These are phyloP conservation scores for Athrips mouffetella DNA, from an alignment of 2,888 invertebrate species.

Conservation along the genomic window DNA sequence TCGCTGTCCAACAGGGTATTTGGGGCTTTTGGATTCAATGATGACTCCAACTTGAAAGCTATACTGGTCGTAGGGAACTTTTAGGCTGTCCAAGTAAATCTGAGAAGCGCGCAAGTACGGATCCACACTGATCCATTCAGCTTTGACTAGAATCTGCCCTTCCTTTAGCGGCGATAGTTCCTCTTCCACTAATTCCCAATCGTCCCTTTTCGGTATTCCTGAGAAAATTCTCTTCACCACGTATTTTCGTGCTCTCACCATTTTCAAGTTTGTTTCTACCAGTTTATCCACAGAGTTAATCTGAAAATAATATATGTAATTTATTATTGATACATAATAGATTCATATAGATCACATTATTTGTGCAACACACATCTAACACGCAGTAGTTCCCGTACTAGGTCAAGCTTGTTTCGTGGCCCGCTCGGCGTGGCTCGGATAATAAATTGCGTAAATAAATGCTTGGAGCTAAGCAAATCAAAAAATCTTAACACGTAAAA, in stretches of 20 bases:
- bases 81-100: constrained; percentile 29
- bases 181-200: constrained; percentile 62
- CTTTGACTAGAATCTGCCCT: constrained; percentile 63
- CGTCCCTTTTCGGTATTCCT: constrained; percentile 74
- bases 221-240: constrained; percentile 75
- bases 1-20: constrained; percentile 79
- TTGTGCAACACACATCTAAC: no score
- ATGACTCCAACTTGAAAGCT: constrained; percentile 55
- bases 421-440: no score
- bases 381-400: no score
- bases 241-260: constrained; percentile 77
- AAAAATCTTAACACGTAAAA: no score
- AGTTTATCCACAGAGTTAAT: no score
- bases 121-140: constrained; percentile 48
- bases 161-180: constrained; percentile 77
- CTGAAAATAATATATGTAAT: no score
- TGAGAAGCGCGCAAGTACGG: constrained; percentile 44
- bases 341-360: no score
- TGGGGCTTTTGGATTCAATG: constrained; percentile 76
- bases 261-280: no score
- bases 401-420: no score
- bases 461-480: no score
- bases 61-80: constrained; percentile 34
- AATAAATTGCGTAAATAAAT: no score
- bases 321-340: no score